A percentile compares a stretch with the other conserved stretches of the same genome.
These are phyloP conservation scores for Squalus acanthias DNA, from an alignment of 2,797 vertebrate species.

Conservation along the genomic window DNA sequence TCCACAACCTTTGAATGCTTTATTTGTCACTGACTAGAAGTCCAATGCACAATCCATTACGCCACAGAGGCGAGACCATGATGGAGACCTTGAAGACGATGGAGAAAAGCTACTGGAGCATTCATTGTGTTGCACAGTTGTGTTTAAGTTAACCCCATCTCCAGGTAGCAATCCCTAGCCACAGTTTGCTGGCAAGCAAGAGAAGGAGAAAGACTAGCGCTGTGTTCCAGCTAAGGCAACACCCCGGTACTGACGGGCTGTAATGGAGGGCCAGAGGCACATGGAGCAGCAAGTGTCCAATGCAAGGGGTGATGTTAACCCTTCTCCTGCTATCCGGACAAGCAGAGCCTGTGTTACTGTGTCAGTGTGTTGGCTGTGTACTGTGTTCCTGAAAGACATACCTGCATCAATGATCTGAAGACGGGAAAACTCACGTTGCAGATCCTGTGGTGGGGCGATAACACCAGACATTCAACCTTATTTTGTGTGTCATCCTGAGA, in stretches of 20 bases:
- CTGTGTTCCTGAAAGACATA: conserved; percentile 42
- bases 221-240: background rate
- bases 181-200: background rate
- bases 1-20: too few species aligned
- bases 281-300: background rate
- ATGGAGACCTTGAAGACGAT: too few species aligned
- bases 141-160: background rate
- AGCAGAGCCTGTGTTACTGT: background rate
- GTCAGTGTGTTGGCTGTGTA: background rate
- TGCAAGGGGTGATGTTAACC: background rate
- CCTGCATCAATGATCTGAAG: conserved; percentile 76
- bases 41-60: too few species aligned
- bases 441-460: conserved; percentile 62
- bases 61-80: too few species aligned
- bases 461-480: conserved; percentile 74
- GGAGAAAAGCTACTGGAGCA: too few species aligned
- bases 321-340: background rate
- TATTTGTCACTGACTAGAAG: too few species aligned
- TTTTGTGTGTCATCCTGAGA: conserved; percentile 66
- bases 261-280: background rate
- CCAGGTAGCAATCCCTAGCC: background rate
- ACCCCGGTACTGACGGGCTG: background rate
- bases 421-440: conserved; percentile 82
- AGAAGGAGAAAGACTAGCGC: background rate
- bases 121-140: too few species aligned